Base-by-base conservation (phyloP, 92 coral and sea anemone species). In the Porites divaricata region DNA sequence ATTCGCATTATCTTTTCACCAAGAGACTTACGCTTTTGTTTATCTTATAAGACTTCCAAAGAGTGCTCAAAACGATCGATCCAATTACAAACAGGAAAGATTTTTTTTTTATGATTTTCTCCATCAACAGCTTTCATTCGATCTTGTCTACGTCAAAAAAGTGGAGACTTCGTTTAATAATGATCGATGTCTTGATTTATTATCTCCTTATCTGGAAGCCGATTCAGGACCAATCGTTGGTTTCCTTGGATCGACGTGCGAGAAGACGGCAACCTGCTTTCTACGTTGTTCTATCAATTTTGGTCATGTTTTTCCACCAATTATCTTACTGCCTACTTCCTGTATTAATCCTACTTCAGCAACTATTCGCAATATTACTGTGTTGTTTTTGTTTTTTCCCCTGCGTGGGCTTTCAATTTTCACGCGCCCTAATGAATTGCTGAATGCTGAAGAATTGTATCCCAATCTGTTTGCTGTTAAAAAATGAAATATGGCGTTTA, bases 321-420 rank as follows among this genome's bases (percentile, higher is more conserved):
- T 64, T 45, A 24, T 64, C 52, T 66, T 51, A 23, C 25, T 63
- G 74, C 12, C 58, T 48, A 78, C 61, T 48, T 78, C 83, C 83
- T 65, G 73, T 8, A 50, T n/a, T 22, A 28, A 9, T 23, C 20
- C 73, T 50, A 63, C 15, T 77, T 45, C 59, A 63, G 45, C 45
- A 20, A 66, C 17, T 65, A 24, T 50, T 65, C 63, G 16, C 17
- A 53, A 66, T n/a, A 50, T 15, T 66, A 17, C 24, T 50, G 5
- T 21, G 58, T 17, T 13, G 25, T 17, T 24, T 24, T 50, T 24
- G 69, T 41, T 66, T 24, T 14, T 16, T 16, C 17, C 63, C 63
- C 83, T 51, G 74, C 21, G 74, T 51, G 20, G 51, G 68, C 45
- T 59, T 63, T 62, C 57, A 56, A 26, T 77, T 62, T 63, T 21